phyloP scores from a whole-genome alignment of 2,888 invertebrate species.

The Coleophora deauratella region DNA sequence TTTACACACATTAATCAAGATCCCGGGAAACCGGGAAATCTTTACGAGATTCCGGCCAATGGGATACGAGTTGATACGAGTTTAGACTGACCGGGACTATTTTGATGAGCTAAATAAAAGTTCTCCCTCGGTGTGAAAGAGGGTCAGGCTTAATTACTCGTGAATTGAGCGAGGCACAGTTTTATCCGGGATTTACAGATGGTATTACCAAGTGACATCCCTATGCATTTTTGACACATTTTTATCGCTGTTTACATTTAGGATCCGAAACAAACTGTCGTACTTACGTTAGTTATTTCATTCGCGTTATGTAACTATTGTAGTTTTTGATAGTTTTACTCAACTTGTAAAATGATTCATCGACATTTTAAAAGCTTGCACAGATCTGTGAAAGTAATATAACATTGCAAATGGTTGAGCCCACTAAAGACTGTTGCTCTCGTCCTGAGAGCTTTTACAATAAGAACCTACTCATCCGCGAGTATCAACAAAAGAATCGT shows the following conservation, averaged over 20 bases:
- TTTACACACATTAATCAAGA: constrained; percentile 42
- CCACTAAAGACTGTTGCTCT: no score
- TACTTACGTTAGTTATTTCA: no score
- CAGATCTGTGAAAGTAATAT: constrained; percentile 2
- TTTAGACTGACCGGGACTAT: constrained; percentile 50
- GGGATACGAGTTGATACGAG: constrained; percentile 51
- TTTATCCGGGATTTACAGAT: constrained; percentile 57
- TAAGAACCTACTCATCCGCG: constrained; percentile 56
- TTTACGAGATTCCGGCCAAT: constrained; percentile 49
- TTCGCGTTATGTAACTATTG: no score
- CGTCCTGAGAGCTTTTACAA: constrained; percentile 24
- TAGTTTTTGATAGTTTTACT: no score
- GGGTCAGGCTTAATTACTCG: constrained; percentile 73
- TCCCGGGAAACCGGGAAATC: constrained; percentile 36
- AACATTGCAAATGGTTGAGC: constrained; percentile 11
- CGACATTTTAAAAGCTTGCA: no score
- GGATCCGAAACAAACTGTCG: no score
- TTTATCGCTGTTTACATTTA: no score
- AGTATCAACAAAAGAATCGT: constrained; percentile 51
- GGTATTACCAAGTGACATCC: constrained; percentile 50
- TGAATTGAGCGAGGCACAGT: constrained; percentile 67
- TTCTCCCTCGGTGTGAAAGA: constrained; percentile 62
- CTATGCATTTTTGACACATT: no score
- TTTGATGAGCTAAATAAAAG: constrained; percentile 62
- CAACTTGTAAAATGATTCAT: no score